Evolutionary conservation across 2,113 vertebrate species (phyloP).

Genomic region (Edolisoma coerulescens): DNA sequence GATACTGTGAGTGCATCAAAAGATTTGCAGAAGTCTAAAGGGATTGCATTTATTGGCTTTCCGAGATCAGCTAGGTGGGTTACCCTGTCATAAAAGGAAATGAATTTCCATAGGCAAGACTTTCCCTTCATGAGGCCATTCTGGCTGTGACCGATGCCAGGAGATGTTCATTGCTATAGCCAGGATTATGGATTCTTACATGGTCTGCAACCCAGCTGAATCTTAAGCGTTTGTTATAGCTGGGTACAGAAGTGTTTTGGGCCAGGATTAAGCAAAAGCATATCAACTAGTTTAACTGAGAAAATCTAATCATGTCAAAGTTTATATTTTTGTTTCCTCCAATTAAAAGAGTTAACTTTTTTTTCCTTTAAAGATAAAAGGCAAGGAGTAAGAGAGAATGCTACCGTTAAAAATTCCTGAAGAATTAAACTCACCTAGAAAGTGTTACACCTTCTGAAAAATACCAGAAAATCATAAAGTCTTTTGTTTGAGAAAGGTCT

Average conservation of each 20-base stretch:
- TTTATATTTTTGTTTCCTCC: neutral
- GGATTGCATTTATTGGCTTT: neutral
- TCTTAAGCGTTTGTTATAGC: neutral
- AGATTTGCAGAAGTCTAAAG: neutral
- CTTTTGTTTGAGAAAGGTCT: neutral
- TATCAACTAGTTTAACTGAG: neutral
- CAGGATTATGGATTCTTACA: neutral
- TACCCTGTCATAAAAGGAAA: neutral
- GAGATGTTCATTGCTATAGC: neutral
- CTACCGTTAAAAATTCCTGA: neutral
- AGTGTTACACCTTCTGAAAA: neutral
- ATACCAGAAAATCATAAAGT: neutral
- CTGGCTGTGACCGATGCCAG: neutral
- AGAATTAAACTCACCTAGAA: neutral
- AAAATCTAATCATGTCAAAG: neutral
- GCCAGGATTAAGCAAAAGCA: neutral
- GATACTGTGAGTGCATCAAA: neutral
- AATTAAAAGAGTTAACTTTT: neutral
- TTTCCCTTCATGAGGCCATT: neutral
- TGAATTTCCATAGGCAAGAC: neutral
- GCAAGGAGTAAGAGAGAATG: neutral
- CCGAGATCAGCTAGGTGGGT: neutral
- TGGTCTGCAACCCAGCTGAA: neutral
- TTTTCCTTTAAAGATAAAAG: neutral
- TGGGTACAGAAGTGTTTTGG: neutral